Evolutionary conservation across 2,797 vertebrate species (phyloP).

Genomic region (Hemitrygon akajei): DNA sequence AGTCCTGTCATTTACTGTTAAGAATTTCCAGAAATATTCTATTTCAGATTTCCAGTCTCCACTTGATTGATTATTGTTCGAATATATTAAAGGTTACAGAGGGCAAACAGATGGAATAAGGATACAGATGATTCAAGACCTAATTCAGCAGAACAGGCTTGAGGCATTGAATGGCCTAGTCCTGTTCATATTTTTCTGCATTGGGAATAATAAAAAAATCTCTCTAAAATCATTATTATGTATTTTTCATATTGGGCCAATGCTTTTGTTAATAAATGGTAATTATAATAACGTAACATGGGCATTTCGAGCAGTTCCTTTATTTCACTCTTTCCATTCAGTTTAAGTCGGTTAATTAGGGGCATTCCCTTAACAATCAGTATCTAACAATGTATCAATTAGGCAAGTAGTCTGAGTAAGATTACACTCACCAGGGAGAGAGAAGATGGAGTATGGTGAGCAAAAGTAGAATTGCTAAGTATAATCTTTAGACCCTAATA

Average conservation of each 20-base stretch:
- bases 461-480: not conserved
- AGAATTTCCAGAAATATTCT: too few relatives aligned
- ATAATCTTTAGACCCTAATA: not conserved
- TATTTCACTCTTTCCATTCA: not conserved
- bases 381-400: constrained; percentile 6
- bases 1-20: too few relatives aligned
- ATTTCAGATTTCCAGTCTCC: too few relatives aligned
- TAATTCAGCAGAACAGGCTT: too few relatives aligned
- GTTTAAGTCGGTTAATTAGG: not conserved
- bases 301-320: not conserved
- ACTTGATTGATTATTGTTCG: too few relatives aligned
- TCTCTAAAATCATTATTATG: not conserved
- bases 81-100: too few relatives aligned
- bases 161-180: too few relatives aligned
- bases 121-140: too few relatives aligned
- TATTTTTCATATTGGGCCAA: not conserved
- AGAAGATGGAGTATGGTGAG: not conserved
- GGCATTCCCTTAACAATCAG: constrained; percentile 15
- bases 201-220: not conserved
- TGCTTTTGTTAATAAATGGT: constrained; percentile 8
- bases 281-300: not conserved
- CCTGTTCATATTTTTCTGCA: too few relatives aligned
- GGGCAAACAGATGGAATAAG: too few relatives aligned
- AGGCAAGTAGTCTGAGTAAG: not conserved
- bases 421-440: not conserved